Evolutionary conservation across 2,797 vertebrate species (phyloP).

Genomic region (Hydrocynus forskahlii): DNA sequence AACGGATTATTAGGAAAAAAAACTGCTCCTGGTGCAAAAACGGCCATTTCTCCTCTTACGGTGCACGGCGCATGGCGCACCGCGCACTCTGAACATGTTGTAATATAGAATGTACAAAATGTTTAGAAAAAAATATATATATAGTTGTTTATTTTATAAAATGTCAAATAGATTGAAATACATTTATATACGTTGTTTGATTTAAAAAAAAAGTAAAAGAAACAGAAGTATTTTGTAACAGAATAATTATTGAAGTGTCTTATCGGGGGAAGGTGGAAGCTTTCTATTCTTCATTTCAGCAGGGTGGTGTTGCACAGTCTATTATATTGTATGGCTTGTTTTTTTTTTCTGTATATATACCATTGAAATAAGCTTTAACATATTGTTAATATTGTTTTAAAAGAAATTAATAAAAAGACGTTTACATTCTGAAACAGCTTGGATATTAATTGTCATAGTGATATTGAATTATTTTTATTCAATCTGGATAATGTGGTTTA

Average conservation of each 20-base stretch:
- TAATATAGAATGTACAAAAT: constrained; percentile 78
- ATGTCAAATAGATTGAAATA: constrained; percentile 74
- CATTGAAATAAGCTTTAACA: constrained; percentile 80
- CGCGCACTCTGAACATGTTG: constrained; percentile 73
- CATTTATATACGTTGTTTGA: constrained; percentile 75
- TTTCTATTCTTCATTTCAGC: constrained; percentile 65
- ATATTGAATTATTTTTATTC: constrained; percentile 74
- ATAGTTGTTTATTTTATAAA: constrained; percentile 82
- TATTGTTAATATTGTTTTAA: constrained; percentile 76
- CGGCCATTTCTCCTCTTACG: constrained; percentile 70
- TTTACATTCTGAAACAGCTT: constrained; percentile 76
- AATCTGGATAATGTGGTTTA: constrained; percentile 74
- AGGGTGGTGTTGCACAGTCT: constrained; percentile 77
- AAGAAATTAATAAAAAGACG: constrained; percentile 72
- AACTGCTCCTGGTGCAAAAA: constrained; percentile 61
- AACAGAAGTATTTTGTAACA: constrained; percentile 79
- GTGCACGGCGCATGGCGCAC: constrained; percentile 62
- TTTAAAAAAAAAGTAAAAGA: constrained; percentile 78
- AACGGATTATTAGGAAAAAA: constrained; percentile 56
- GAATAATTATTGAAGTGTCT: constrained; percentile 81
- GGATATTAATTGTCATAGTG: constrained; percentile 68
- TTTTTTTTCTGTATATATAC: constrained; percentile 73
- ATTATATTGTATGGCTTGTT: constrained; percentile 73
- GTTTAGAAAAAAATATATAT: constrained; percentile 66
- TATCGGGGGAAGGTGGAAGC: constrained; percentile 72